phyloP scores from a whole-genome alignment of 92 coral and sea anemone species.

The Paragorgia papillata region DNA sequence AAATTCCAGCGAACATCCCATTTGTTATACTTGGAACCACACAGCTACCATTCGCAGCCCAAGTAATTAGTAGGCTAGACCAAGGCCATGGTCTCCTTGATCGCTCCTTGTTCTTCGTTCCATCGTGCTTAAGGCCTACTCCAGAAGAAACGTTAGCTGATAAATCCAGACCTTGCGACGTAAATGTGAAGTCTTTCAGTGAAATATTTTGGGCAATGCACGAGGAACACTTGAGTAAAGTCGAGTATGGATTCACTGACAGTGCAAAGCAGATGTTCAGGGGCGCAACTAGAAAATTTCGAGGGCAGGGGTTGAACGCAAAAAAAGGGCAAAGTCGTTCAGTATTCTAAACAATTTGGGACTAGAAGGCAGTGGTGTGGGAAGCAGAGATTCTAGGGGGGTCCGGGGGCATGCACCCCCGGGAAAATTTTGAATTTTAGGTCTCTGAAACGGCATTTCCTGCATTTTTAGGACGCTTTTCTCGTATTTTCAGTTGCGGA shows the following conservation, averaged over 20 bases:
- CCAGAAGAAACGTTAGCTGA: not conserved
- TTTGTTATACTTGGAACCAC: slow-evolving; percentile 34
- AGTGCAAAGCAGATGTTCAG: slow-evolving; percentile 1
- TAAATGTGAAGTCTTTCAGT: not conserved
- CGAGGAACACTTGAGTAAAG: slow-evolving; percentile 6
- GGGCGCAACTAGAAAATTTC: too few relatives aligned
- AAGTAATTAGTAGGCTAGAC: slow-evolving; percentile 13
- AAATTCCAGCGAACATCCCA: slow-evolving; percentile 30
- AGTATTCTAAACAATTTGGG: too few relatives aligned
- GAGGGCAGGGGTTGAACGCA: too few relatives aligned
- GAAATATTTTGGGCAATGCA: slow-evolving; percentile 2
- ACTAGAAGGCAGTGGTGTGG: too few relatives aligned
- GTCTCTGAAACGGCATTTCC: too few relatives aligned
- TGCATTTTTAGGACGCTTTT: too few relatives aligned
- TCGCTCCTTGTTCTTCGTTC: slow-evolving; percentile 15
- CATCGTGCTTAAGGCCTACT: not conserved
- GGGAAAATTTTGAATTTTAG: too few relatives aligned
- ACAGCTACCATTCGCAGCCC: slow-evolving; percentile 47
- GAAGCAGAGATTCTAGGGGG: too few relatives aligned
- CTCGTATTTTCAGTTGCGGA: too few relatives aligned
- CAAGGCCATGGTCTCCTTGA: slow-evolving; percentile 47
- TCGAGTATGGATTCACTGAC: not conserved
- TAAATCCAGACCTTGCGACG: not conserved
- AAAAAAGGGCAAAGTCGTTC: too few relatives aligned
- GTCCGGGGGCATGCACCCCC: too few relatives aligned